Evolutionary conservation across 2,113 vertebrate species (phyloP).

Genomic region (Zeus faber): DNA sequence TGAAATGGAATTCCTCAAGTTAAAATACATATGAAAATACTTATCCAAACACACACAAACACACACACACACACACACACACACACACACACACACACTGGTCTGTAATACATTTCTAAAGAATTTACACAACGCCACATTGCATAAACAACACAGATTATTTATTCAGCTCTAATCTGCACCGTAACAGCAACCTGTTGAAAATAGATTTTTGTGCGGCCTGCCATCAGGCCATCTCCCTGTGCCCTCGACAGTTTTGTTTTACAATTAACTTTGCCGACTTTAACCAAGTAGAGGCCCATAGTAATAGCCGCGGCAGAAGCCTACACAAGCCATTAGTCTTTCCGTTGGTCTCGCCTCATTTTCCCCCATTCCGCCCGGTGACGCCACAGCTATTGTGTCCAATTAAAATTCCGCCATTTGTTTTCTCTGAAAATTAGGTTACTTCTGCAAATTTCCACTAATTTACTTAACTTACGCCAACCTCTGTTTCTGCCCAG

Average conservation of each 20-base stretch:
- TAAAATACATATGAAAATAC: too few species aligned
- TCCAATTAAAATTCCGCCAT: slow-evolving; percentile 73
- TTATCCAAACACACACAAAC: slow-evolving; percentile 16
- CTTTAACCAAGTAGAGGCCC: slow-evolving; percentile 33
- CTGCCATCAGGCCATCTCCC: too few species aligned
- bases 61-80: slow-evolving; percentile 18
- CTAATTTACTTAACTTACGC: slow-evolving; percentile 73
- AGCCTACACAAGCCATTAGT: slow-evolving; percentile 63
- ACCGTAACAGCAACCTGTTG: too few species aligned
- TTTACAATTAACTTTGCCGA: slow-evolving; percentile 14
- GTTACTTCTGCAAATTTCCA: slow-evolving; percentile 78
- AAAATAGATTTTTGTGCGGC: too few species aligned
- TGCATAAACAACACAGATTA: background rate
- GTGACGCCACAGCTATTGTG: slow-evolving; percentile 55
- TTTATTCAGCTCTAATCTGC: background rate
- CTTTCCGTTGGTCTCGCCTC: slow-evolving; percentile 63
- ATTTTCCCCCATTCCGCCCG: slow-evolving; percentile 55
- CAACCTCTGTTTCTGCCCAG: slow-evolving; percentile 56
- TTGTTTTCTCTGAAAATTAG: slow-evolving; percentile 77
- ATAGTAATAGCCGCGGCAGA: slow-evolving; percentile 47
- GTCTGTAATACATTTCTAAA: background rate
- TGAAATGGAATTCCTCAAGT: too few species aligned
- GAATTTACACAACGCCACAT: background rate
- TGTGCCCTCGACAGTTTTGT: background rate
- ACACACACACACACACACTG: slow-evolving; percentile 1